Percentiles rank a stretch among this genome's conserved stretches.
Evolutionary conservation across 2,113 vertebrate species (phyloP).

Genomic region (Triplophysa rosa): DNA sequence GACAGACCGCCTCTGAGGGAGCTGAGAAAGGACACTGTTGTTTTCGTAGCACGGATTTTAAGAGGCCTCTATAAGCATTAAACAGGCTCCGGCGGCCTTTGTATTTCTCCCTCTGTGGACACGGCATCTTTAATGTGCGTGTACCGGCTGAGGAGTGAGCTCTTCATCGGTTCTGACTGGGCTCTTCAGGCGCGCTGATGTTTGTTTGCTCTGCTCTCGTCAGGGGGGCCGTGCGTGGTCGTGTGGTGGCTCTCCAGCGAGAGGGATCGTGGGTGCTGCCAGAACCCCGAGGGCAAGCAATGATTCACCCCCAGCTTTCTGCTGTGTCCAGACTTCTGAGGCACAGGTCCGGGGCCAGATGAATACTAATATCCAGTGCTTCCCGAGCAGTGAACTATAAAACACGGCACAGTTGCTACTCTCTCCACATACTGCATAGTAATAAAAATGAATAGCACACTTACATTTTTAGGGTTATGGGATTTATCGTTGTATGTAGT

Average conservation of each 20-base stretch:
- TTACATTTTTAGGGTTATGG: not conserved
- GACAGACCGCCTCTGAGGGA: conserved; percentile 17
- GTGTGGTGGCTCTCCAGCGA: conserved; percentile 40
- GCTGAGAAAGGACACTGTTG: not conserved
- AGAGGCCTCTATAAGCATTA: not conserved
- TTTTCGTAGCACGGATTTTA: conserved; percentile 3
- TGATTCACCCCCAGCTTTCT: conserved; percentile 45
- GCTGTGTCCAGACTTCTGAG: conserved; percentile 45
- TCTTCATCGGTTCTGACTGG: conserved; percentile 21
- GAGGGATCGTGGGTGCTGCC: conserved; percentile 27
- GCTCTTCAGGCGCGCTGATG: conserved; percentile 23
- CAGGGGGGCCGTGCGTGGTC: not conserved
- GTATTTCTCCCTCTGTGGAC: not conserved
- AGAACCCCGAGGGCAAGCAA: conserved; percentile 33
- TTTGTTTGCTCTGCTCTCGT: conserved; percentile 44
- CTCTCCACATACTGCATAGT: not conserved
- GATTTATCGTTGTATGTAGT: conserved; percentile 11
- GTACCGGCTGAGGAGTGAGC: conserved; percentile 4
- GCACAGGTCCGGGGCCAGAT: conserved; percentile 26
- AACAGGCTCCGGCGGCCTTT: not conserved
- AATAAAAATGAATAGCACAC: conserved; percentile 27
- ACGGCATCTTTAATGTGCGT: not conserved
- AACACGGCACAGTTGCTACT: not conserved
- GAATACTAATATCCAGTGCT: conserved; percentile 40
- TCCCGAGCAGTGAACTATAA: not conserved